A percentile compares a stretch with the other conserved stretches of the same genome.
Evolutionary conservation across 1,140 invertebrate genomes (phyloP).

Genomic region (Cydia amplana): DNA sequence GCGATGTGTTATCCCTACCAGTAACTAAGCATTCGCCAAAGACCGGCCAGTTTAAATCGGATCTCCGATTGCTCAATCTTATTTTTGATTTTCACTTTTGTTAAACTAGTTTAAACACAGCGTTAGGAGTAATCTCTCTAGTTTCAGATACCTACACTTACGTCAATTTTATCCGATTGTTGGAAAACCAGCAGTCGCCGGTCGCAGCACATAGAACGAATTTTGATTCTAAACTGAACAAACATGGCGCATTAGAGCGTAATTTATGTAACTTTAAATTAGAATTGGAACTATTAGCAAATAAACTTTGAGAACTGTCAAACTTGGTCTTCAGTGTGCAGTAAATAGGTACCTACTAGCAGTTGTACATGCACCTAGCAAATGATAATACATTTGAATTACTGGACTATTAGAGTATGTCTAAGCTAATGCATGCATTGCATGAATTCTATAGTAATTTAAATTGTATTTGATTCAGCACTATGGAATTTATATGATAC

Average conservation of each 20-base stretch:
- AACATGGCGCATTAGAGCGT: neutral
- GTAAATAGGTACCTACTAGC: neutral
- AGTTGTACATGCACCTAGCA: neutral
- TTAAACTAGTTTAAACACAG: neutral
- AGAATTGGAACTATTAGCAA: neutral
- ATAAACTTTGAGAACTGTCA: neutral
- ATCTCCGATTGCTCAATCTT: neutral
- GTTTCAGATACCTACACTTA: neutral
- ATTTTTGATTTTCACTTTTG: neutral
- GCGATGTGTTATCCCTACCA: neutral
- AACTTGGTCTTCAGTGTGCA: neutral
- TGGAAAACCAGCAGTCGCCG: neutral
- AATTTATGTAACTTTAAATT: neutral
- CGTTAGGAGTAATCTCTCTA: neutral
- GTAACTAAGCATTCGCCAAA: neutral
- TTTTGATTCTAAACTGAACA: conserved; percentile 3
- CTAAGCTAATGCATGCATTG: no score
- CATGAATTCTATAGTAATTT: no score
- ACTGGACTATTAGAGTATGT: no score
- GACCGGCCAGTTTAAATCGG: neutral
- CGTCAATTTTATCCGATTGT: neutral
- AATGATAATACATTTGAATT: no score
- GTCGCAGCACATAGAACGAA: conserved; percentile 1
- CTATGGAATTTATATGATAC: no score
- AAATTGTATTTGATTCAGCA: no score